These are phyloP conservation scores for Gyrodactylus bullatarudis DNA, from an alignment of 1,140 invertebrate species.

Conservation along the genomic window DNA sequence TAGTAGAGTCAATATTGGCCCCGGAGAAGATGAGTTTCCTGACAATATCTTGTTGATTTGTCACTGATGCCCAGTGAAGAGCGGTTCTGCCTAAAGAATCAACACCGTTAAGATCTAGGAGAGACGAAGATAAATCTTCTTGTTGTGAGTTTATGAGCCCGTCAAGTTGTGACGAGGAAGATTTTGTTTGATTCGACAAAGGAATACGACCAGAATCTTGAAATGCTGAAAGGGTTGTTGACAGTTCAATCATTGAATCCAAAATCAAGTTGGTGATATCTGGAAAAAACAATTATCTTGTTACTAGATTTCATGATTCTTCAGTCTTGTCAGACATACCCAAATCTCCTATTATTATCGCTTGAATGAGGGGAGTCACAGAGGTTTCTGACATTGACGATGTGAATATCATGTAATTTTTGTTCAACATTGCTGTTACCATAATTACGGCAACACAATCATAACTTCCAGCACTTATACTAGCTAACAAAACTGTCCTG, in stretches of 20 bases:
- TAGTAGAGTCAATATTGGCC: not conserved
- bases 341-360: not conserved
- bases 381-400: not conserved
- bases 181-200: not conserved
- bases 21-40: not conserved
- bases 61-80: conserved; percentile 1
- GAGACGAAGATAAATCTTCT: not conserved
- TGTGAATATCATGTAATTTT: not conserved
- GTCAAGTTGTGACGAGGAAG: not conserved
- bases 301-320: no score
- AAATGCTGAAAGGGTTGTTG: not conserved
- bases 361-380: not conserved
- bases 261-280: not conserved
- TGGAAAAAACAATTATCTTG: no score
- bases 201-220: not conserved
- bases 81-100: not conserved
- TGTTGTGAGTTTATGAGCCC: not conserved
- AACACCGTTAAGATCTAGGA: not conserved
- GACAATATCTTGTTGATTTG: not conserved
- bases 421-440: not conserved
- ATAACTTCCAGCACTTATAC: not conserved
- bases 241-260: not conserved
- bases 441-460: not conserved
- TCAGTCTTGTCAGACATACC: not conserved
- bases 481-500: not conserved